Conservation (phyloP, 2,888 invertebrate species). For the Noctua janthe region DNA sequence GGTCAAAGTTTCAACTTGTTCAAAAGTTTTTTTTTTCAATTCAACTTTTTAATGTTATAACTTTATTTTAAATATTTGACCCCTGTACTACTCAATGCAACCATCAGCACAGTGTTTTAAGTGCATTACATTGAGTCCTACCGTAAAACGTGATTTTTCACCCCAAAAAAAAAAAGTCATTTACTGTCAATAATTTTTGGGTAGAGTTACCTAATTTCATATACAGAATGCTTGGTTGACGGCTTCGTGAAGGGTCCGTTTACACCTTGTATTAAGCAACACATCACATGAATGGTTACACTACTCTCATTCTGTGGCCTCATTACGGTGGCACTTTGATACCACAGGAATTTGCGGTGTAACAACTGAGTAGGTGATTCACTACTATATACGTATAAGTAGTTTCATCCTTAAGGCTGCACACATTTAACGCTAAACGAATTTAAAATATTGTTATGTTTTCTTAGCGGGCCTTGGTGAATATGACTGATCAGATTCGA, state of each 20-base stretch:
- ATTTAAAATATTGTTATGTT: not conserved
- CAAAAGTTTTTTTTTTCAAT: no score
- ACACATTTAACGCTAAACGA: not conserved
- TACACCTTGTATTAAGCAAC: not conserved
- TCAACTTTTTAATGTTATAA: no score
- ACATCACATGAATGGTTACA: not conserved
- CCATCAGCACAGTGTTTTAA: no score
- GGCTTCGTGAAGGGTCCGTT: not conserved
- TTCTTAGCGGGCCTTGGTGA: not conserved
- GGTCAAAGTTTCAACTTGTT: not conserved
- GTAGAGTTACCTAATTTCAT: no score
- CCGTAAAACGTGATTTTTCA: no score
- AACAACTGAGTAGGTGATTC: not conserved
- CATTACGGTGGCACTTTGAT: constrained; percentile 6
- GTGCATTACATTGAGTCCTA: no score
- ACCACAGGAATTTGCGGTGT: constrained; percentile 32
- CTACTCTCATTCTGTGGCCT: not conserved
- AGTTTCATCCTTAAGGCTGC: not conserved
- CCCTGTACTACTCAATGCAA: no score
- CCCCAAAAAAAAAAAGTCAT: no score
- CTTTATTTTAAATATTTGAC: no score
- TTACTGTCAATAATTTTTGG: no score
- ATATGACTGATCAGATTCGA: not conserved
- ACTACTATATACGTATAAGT: not conserved
- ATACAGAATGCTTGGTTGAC: no score